Evolutionary conservation across 2,797 vertebrate species (phyloP).

Genomic region (Glyptemys insculpta): DNA sequence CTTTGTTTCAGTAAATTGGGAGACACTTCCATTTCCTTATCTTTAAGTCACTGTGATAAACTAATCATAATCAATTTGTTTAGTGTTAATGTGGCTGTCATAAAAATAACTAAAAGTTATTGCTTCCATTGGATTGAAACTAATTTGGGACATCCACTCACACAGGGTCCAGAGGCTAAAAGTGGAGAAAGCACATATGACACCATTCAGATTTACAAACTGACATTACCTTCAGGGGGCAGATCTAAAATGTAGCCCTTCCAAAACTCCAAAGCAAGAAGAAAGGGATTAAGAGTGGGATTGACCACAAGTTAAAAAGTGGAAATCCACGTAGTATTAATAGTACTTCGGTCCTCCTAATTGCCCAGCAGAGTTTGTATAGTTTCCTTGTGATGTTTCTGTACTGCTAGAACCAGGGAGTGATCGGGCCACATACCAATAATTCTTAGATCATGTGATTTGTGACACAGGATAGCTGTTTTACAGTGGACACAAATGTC

Average conservation of each 20-base stretch:
- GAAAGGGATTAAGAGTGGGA: background rate
- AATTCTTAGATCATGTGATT: too few relatives aligned
- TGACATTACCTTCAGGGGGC: background rate
- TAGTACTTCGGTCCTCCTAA: background rate
- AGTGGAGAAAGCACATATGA: background rate
- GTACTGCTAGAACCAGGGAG: background rate
- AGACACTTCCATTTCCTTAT: background rate
- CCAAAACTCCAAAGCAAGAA: background rate
- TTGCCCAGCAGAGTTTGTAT: background rate
- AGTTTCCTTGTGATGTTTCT: background rate
- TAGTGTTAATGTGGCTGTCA: background rate
- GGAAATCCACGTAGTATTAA: background rate
- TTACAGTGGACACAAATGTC: too few relatives aligned
- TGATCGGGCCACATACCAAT: too few relatives aligned
- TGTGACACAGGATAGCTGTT: too few relatives aligned
- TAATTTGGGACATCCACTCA: background rate
- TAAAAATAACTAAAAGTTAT: background rate
- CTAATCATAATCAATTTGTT: background rate
- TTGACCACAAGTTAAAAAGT: background rate
- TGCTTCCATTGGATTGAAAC: background rate
- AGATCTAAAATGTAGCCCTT: background rate
- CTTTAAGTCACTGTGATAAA: conserved; percentile 4
- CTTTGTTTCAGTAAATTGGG: background rate
- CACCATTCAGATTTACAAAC: background rate
- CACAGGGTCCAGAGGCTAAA: background rate